These are phyloP conservation scores for Enteromius trimaculatus DNA, from an alignment of 2,797 vertebrate species.

Conservation along the genomic window DNA sequence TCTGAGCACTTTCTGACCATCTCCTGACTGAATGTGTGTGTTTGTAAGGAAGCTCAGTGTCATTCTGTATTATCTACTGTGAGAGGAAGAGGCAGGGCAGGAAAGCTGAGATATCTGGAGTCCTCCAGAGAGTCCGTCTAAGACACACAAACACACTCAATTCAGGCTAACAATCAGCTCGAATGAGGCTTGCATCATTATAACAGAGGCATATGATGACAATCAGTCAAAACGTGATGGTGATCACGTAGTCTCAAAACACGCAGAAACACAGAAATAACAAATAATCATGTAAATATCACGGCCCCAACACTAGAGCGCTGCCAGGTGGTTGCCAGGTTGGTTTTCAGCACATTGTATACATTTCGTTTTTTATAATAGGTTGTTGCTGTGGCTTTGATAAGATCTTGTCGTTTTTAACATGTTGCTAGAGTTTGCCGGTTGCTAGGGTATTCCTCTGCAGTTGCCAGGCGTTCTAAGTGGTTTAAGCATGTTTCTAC, in stretches of 20 bases:
- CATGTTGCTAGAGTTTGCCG: not conserved
- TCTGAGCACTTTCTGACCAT: constrained; percentile 44
- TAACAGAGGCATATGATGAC: not conserved
- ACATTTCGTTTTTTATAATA: not conserved
- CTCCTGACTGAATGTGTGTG: constrained; percentile 35
- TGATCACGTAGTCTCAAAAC: not conserved
- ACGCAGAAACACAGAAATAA: not conserved
- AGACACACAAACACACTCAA: not conserved
- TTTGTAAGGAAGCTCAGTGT: constrained; percentile 34
- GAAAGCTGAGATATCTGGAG: constrained; percentile 45
- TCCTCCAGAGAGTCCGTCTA: constrained; percentile 24
- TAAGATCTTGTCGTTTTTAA: not conserved
- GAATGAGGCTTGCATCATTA: not conserved
- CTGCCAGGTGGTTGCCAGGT: not conserved
- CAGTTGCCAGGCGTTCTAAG: too few species aligned
- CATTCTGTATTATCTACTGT: constrained; percentile 11
- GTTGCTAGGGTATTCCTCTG: not conserved
- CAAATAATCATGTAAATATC: not conserved
- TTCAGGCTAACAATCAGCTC: not conserved
- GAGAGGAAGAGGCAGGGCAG: constrained; percentile 54
- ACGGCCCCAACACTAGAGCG: not conserved
- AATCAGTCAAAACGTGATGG: not conserved
- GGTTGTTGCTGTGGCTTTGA: not conserved
- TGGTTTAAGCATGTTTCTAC: not conserved
- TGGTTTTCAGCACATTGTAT: not conserved